Conservation (phyloP, 2,113 vertebrate species). For the Tricholaema leucomelas region DNA sequence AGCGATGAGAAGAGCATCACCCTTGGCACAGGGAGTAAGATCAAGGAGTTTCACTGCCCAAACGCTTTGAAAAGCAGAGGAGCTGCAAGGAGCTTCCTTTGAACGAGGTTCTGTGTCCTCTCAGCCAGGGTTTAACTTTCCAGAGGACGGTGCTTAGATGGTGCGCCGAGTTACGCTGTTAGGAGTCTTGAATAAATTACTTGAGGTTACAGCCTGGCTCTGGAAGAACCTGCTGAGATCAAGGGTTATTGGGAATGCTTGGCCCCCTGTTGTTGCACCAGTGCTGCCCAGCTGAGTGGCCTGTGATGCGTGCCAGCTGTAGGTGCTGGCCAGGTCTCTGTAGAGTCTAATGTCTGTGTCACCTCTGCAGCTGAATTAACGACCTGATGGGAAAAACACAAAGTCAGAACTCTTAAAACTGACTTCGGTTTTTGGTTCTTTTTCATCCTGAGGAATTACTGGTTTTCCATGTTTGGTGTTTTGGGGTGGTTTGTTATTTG, state of each 20-base stretch:
- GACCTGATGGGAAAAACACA: not conserved
- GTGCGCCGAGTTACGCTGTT: not conserved
- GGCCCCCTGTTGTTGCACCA: not conserved
- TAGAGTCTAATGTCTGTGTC: not conserved
- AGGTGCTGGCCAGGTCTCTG: not conserved
- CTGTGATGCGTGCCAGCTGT: accelerated
- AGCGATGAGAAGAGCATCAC: not conserved
- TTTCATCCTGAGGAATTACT: not conserved
- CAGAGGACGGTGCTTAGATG: not conserved
- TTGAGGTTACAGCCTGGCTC: not conserved
- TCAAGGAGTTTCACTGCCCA: not conserved
- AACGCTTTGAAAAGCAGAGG: not conserved
- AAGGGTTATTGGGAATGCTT: not conserved
- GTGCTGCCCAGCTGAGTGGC: not conserved
- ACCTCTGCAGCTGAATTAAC: constrained; percentile 15
- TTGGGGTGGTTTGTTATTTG: no score
- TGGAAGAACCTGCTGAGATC: not conserved
- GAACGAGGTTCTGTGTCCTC: not conserved
- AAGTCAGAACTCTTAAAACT: constrained; percentile 11
- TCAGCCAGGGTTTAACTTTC: not conserved
- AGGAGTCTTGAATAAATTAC: not conserved
- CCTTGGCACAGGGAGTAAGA: accelerated
- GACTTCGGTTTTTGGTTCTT: not conserved
- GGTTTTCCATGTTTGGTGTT: not conserved
- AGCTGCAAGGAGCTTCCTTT: not conserved